phyloP scores from a whole-genome alignment of 2,797 vertebrate species.

The Strix occidentalis region DNA sequence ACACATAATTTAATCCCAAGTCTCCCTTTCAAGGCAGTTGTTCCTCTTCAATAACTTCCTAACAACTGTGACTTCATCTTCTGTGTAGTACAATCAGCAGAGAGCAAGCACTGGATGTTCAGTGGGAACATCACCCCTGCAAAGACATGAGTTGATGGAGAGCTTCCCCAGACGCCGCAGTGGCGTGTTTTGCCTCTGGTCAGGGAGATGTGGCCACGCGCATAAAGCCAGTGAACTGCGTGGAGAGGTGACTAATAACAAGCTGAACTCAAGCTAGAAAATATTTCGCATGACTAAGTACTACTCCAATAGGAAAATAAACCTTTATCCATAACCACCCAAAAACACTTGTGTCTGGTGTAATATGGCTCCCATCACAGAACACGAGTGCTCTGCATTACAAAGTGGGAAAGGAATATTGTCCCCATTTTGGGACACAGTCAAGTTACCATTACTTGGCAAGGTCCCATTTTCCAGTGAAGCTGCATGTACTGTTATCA shows the following conservation, averaged over 20 bases:
- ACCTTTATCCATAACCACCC: constrained; percentile 20
- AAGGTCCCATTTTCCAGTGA: not conserved
- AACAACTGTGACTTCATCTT: not conserved
- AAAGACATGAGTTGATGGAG: not conserved
- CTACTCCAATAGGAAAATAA: constrained; percentile 53
- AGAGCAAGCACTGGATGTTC: accelerated
- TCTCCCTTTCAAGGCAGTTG: not conserved
- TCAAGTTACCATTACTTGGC: not conserved
- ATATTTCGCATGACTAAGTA: constrained; percentile 25
- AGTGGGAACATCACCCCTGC: not conserved
- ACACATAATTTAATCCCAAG: not conserved
- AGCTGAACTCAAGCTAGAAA: not conserved
- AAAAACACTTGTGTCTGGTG: not conserved
- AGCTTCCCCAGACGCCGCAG: accelerated
- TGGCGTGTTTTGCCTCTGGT: accelerated
- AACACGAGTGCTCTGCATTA: not conserved
- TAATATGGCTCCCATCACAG: not conserved
- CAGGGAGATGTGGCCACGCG: not conserved
- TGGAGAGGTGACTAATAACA: not conserved
- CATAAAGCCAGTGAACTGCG: not conserved
- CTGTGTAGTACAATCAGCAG: not conserved
- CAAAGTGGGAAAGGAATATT: not conserved
- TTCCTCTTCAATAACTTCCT: not conserved
- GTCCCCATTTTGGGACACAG: not conserved
- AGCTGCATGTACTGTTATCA: not conserved